Percentiles rank a stretch among this genome's conserved stretches.
These are phyloP conservation scores for Portevinia maculata DNA, from an alignment of 2,888 invertebrate species.

Conservation along the genomic window DNA sequence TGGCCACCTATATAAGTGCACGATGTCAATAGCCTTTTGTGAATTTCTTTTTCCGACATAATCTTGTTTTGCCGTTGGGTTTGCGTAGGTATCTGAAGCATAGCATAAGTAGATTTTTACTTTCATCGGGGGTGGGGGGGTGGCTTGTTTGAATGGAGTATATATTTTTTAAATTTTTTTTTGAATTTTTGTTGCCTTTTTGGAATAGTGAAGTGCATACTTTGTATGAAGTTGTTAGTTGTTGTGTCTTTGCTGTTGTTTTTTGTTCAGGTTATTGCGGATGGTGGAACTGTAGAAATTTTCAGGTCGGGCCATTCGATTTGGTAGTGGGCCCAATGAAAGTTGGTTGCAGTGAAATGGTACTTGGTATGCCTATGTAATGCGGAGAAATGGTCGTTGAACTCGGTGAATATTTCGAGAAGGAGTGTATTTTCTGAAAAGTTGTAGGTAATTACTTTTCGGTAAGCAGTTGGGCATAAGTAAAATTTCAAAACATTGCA, in stretches of 20 bases:
- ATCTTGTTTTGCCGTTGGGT: conserved; percentile 71
- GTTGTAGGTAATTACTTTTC: conserved; percentile 8
- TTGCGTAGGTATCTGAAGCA: conserved; percentile 20
- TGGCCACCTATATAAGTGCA: conserved; percentile 53
- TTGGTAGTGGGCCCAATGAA: conserved; percentile 60
- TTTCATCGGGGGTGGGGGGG: conserved; percentile 60
- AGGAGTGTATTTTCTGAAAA: conserved; percentile 18
- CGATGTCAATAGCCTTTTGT: conserved; percentile 66
- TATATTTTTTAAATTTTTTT: background rate
- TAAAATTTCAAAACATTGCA: background rate
- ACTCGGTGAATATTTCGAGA: conserved; percentile 42
- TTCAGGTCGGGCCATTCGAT: conserved; percentile 27
- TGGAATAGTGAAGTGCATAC: conserved; percentile 14
- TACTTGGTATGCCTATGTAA: conserved; percentile 61
- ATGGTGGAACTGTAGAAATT: conserved; percentile 40
- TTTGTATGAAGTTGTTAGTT: conserved; percentile 4
- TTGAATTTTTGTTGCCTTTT: conserved; percentile 10
- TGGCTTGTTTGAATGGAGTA: conserved; percentile 44
- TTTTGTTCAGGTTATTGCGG: conserved; percentile 22
- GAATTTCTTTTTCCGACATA: conserved; percentile 70
- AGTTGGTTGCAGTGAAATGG: conserved; percentile 60
- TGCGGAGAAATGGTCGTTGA: conserved; percentile 47
- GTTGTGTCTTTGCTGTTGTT: conserved; percentile 6
- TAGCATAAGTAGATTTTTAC: conserved; percentile 52
- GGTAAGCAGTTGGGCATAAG: background rate